A percentile compares a stretch with the other conserved stretches of the same genome.
Conservation (phyloP, 2,113 vertebrate genomes). For the Chaetura pelagica region DNA sequence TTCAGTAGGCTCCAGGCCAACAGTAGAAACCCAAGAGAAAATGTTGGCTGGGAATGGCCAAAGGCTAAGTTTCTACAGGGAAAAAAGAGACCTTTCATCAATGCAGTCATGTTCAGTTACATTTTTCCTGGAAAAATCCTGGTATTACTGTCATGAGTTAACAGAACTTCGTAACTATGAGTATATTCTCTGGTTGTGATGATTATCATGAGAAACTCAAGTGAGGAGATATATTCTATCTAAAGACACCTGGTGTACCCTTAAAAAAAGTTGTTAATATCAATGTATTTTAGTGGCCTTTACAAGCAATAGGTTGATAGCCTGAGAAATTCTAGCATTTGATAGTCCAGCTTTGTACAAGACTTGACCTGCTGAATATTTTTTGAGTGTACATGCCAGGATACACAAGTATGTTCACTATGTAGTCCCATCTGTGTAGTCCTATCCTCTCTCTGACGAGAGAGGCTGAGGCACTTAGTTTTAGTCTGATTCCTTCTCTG, state of each 20-base stretch:
- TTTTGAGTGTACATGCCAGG: neutral
- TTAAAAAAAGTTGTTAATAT: neutral
- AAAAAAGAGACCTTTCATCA: neutral
- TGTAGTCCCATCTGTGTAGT: neutral
- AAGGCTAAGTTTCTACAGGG: neutral
- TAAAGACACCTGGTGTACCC: neutral
- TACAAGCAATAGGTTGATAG: neutral
- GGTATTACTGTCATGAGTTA: neutral
- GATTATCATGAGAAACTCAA: neutral
- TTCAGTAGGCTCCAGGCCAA: neutral
- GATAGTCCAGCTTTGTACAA: neutral
- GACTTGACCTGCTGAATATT: neutral
- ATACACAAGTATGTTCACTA: neutral
- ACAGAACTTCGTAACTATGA: neutral
- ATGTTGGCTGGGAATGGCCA: neutral
- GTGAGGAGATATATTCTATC: neutral
- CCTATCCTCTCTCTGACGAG: too few species aligned
- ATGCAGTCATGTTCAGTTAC: neutral
- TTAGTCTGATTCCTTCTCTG: neutral
- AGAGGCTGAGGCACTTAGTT: neutral
- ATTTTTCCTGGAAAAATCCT: neutral
- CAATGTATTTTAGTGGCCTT: neutral
- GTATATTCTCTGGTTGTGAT: neutral
- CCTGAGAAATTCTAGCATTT: neutral
- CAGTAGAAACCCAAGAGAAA: neutral